Base-by-base conservation (phyloP, 2,888 invertebrate species). In the Spodoptera picta region DNA sequence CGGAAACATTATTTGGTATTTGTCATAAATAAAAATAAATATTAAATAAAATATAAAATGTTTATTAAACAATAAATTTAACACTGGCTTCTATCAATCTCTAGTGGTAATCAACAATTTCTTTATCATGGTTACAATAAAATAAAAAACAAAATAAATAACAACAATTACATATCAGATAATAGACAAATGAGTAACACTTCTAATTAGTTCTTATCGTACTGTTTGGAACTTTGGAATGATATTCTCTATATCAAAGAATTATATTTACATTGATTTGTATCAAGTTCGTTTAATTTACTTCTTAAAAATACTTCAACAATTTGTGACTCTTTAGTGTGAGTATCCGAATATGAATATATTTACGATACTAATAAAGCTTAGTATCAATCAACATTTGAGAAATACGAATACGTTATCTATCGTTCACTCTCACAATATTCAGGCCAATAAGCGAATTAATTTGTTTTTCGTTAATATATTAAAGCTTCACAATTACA, bases 171-270 rank as follows among this genome's bases (percentile, higher is more conserved):
- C 36, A 27, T 36, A 65, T 42, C 31, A 55, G 42, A 45, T 73
- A 73, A 43, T 48, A 55, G 44, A 62, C 46, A 36, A 57, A 54
- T 50, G 46, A 46, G 43, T 43, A 36, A 47, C 14, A 55, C 51
- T 51, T 19, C 4, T 44, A 51, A 45, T 31, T 24, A 41, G 36
- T 31, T 50, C 24, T 44, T 47, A 59, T 60, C 27, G 23, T 62
- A 27, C 31, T 49, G 36, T 51, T 50, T 75, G 75, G 75, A 75
- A 72, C 75, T 51, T 50, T 75, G 75, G 75, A 75, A 72, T 71
- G 71, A 36, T 36, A 36, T 36, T 54, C 6, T 52, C 51, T 74
- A 23, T 70, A 69, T 41, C 59, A 70, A 70, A 69, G 53, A 51
- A 55, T 58, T 59, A n/a, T 47, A 14, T 54, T 58, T 69, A 49